Evolutionary conservation across 2,113 vertebrate genomes (phyloP).

Genomic region (Notothenia coriiceps): DNA sequence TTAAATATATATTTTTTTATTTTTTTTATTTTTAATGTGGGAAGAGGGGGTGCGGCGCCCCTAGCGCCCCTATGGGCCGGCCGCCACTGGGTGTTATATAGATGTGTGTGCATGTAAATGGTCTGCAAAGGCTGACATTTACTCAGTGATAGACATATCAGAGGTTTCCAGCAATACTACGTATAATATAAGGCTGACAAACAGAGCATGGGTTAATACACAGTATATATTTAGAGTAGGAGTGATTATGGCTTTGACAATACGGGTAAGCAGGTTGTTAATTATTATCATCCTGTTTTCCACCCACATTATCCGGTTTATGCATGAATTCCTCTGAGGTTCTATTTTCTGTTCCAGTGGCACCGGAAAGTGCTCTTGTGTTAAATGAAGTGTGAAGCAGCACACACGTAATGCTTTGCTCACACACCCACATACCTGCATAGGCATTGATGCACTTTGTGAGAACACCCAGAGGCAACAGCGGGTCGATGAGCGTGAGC

Average conservation of each 20-base stretch:
- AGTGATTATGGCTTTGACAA: background rate
- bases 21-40: no score
- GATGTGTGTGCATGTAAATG: no score
- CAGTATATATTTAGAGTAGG: background rate
- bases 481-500: constrained; percentile 90
- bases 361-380: background rate
- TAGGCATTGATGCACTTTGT: constrained; percentile 91
- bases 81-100: no score
- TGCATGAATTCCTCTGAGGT: constrained; percentile 9
- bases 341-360: constrained; percentile 20
- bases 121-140: no score
- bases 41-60: no score
- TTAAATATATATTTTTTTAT: no score
- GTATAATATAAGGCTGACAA: background rate
- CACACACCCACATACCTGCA: constrained; percentile 81
- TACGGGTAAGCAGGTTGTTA: background rate
- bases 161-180: no score
- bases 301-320: constrained; percentile 11
- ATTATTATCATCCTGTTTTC: background rate
- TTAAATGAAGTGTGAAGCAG: constrained; percentile 45
- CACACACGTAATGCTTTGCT: background rate
- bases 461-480: constrained; percentile 90
- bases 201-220: background rate
- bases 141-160: no score
- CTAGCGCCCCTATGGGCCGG: no score